Base-by-base conservation (phyloP, 2,113 vertebrate genomes). In the Athene noctua region DNA sequence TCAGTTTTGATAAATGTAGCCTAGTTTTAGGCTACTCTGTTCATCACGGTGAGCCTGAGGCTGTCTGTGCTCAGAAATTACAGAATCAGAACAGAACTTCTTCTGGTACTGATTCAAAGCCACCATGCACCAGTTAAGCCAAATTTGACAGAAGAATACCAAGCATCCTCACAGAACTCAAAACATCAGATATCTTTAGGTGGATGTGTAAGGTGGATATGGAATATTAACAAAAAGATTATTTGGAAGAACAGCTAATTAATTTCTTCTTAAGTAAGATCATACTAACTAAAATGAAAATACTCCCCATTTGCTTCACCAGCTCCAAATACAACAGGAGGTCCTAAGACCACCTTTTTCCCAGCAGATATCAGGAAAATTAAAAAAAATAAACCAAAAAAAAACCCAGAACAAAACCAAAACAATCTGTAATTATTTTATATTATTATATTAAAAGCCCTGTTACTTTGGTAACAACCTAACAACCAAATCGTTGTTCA, bases 281-380 rank as follows among this genome's bases (percentile, higher is more conserved):
- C 55, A 7, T 30, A 86, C 68, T 86, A 73, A 92, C 89, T 78
- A 95, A 90, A 96, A 87, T 34, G 11, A 90, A 95, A 94, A 80
- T 27, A 80, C 23, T 93, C 29, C 32, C 18, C 32, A 61, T 78
- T 96, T 86, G 77, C n/a, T 89, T 94, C 44, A 84, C 15, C 44
- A 73, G 16, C 36, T 86, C 38, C 72, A 86, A 71, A 87, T 57
- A 80, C 15, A 92, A 63, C 2, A 74, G 59, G 9, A 88, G 26
- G 12, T 34, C 66, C 72, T 84, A 61, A 38, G 29, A 89, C 47
- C n/a, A 91, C 21, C 19, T 82, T 57, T 86, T 61, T 1, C 46
- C 34, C 62, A 54, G 40, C 5, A 92, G 75, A 94, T 32, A 72
- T 17, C 21, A 68, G 29, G 36, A 73, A 89, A 82, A 79, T n/a